Evolutionary conservation across 2,888 invertebrate genomes (phyloP).

Genomic region (Oligia strigilis): DNA sequence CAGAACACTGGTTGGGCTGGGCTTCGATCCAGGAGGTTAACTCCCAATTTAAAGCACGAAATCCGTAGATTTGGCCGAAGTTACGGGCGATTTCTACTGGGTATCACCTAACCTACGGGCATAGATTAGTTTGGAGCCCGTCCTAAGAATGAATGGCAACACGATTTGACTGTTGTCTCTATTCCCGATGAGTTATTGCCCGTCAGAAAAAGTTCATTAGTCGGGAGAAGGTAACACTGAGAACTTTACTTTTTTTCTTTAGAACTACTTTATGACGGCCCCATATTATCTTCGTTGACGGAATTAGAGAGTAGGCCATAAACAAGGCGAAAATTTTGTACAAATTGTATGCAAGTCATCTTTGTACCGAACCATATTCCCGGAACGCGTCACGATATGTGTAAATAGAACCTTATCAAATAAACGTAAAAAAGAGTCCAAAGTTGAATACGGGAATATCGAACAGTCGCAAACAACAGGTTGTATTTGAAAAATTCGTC

Average conservation of each 20-base stretch:
- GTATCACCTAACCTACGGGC: too few species aligned
- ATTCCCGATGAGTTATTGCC: too few species aligned
- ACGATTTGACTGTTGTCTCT: too few species aligned
- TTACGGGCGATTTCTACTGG: too few species aligned
- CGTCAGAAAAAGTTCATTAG: not conserved
- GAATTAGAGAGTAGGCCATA: not conserved
- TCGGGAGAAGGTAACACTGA: not conserved
- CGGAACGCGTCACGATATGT: too few species aligned
- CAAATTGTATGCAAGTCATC: not conserved
- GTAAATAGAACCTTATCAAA: not conserved
- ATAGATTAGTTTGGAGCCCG: too few species aligned
- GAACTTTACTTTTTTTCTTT: not conserved
- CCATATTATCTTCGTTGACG: not conserved
- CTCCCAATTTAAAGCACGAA: too few species aligned
- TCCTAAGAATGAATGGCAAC: too few species aligned
- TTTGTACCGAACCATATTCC: not conserved
- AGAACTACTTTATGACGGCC: not conserved
- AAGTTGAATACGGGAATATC: not conserved
- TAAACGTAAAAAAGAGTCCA: not conserved
- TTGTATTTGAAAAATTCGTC: slow-evolving; percentile 17
- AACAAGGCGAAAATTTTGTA: not conserved
- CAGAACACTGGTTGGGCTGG: too few species aligned
- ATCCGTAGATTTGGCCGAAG: too few species aligned
- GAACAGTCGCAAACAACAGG: not conserved
- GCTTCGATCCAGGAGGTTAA: too few species aligned